These are phyloP conservation scores for Cephus pulcher DNA, from an alignment of 2,888 invertebrate species.

Conservation along the genomic window DNA sequence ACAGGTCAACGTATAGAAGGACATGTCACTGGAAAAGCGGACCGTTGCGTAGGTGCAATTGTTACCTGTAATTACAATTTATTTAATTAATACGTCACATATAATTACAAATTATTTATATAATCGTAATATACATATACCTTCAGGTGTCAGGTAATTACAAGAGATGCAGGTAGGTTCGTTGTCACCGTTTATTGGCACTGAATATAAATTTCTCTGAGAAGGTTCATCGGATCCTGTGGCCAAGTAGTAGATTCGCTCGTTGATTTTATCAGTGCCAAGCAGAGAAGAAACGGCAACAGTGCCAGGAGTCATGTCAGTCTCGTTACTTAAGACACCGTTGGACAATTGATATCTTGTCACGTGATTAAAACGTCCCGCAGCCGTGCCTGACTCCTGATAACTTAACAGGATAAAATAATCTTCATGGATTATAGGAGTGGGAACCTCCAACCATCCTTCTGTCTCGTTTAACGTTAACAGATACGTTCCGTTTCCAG, in stretches of 20 bases:
- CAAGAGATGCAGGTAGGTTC: constrained; percentile 78
- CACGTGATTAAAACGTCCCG: constrained; percentile 59
- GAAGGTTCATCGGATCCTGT: constrained; percentile 75
- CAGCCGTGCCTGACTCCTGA: constrained; percentile 46
- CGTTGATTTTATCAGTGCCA: constrained; percentile 38
- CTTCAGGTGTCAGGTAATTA: constrained; percentile 70
- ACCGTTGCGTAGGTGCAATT: constrained; percentile 72
- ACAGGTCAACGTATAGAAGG: constrained; percentile 78
- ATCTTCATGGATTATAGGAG: constrained; percentile 69
- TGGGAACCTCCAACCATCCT: constrained; percentile 78
- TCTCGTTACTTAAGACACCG: constrained; percentile 33
- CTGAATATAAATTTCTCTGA: constrained; percentile 74
- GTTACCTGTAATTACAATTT: constrained; percentile 41
- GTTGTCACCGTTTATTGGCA: constrained; percentile 68
- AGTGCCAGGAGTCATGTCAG: constrained; percentile 48
- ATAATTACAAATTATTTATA: background rate
- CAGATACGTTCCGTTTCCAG: constrained; percentile 47
- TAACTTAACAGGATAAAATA: constrained; percentile 63
- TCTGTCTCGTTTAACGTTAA: constrained; percentile 70
- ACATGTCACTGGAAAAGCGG: constrained; percentile 72
- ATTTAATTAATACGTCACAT: background rate
- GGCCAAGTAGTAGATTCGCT: constrained; percentile 76
- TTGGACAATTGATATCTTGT: constrained; percentile 39
- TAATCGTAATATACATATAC: constrained; percentile 46
- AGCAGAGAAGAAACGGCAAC: constrained; percentile 42